Conservation (phyloP, 2,888 invertebrate species). For the Ophraella communa region DNA sequence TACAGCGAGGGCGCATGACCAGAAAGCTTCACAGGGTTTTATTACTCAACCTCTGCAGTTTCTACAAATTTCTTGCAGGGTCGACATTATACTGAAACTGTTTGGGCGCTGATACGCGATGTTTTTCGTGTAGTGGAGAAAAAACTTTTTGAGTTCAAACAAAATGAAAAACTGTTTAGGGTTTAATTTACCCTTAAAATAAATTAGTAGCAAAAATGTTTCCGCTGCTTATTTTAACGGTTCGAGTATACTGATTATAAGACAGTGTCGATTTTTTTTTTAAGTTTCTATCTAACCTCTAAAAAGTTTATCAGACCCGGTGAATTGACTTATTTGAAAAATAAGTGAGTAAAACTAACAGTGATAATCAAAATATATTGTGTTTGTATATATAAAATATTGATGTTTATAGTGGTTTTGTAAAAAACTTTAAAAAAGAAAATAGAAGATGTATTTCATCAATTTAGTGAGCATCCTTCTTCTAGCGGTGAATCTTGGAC, state of each 20-base stretch:
- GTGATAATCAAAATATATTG: neutral
- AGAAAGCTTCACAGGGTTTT: conserved; percentile 45
- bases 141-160: neutral
- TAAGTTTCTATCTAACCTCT: neutral
- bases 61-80: conserved; percentile 36
- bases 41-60: conserved; percentile 49
- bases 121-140: neutral
- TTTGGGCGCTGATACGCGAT: conserved; percentile 13
- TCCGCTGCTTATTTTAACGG: neutral
- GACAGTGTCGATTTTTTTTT: neutral
- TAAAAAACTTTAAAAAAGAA: neutral
- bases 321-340: neutral
- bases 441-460: neutral
- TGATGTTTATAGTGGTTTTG: neutral
- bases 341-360: neutral
- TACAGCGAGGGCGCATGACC: conserved; percentile 42
- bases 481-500: neutral
- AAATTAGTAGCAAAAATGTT: no score
- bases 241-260: no score
- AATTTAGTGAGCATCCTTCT: neutral
- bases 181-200: no score
- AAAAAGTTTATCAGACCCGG: neutral
- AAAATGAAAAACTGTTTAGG: neutral
- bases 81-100: conserved; percentile 15
- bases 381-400: neutral